Evolutionary conservation across 2,888 invertebrate species (phyloP).

Genomic region (Eupithecia tripunctaria): DNA sequence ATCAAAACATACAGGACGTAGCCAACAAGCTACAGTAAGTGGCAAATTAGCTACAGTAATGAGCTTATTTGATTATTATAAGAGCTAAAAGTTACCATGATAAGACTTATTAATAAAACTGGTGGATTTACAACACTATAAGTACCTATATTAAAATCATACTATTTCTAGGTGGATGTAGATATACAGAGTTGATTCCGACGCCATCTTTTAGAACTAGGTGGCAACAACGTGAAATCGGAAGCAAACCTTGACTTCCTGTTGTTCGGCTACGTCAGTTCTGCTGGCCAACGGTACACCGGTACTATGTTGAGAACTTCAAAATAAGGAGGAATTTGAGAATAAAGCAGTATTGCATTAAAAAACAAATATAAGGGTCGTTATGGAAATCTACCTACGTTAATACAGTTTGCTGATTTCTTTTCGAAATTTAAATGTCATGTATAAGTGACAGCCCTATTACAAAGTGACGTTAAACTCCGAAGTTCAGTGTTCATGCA

Average conservation of each 20-base stretch:
- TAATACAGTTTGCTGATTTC: conserved; percentile 1
- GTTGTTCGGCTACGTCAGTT: conserved; percentile 94
- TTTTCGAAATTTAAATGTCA: conserved; percentile 13
- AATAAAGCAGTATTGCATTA: not conserved
- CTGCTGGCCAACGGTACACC: not conserved
- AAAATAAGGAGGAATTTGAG: not conserved
- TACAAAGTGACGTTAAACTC: conserved; percentile 29
- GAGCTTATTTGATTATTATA: no score
- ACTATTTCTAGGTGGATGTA: conserved; percentile 88
- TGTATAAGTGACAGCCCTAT: conserved; percentile 13
- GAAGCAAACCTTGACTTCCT: conserved; percentile 80
- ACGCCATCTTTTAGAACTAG: conserved; percentile 95
- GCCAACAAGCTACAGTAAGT: not conserved
- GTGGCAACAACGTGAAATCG: conserved; percentile 95
- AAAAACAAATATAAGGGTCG: no score
- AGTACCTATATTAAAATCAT: no score
- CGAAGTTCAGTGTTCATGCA: conserved; percentile 40
- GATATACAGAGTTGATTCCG: conserved; percentile 98
- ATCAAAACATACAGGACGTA: not conserved
- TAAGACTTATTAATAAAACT: not conserved
- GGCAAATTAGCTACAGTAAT: no score
- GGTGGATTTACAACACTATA: not conserved
- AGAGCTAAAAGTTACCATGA: not conserved
- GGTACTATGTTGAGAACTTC: not conserved
- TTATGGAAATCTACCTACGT: not conserved